phyloP scores from a whole-genome alignment of 2,797 vertebrate species.

The Antrozous pallidus region DNA sequence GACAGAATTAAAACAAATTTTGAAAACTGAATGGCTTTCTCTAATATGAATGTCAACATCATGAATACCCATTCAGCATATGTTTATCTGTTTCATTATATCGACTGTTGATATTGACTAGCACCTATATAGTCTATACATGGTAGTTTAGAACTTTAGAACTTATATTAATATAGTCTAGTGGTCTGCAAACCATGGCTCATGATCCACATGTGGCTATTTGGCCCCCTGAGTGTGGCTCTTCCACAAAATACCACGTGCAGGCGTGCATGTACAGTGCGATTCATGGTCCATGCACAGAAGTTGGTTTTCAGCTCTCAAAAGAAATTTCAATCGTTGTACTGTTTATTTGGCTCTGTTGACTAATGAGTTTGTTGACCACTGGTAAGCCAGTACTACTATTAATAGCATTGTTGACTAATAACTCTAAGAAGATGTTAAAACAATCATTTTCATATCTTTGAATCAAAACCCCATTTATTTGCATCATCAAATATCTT shows the following conservation, averaged over 20 bases:
- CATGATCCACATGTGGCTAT: too few relatives aligned
- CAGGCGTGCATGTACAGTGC: too few relatives aligned
- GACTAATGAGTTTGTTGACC: too few relatives aligned
- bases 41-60: not conserved
- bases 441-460: not conserved
- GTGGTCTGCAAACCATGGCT: too few relatives aligned
- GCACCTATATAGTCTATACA: not conserved
- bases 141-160: not conserved
- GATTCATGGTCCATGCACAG: too few relatives aligned
- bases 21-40: not conserved
- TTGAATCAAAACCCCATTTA: not conserved
- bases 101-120: not conserved
- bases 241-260: too few relatives aligned
- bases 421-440: not conserved
- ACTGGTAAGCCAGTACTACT: too few relatives aligned
- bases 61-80: not conserved
- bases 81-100: not conserved
- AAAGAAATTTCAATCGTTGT: too few relatives aligned
- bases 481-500: not conserved
- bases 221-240: too few relatives aligned
- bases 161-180: not conserved
- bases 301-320: too few relatives aligned
- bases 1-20: not conserved
- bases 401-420: not conserved
- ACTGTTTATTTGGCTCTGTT: too few relatives aligned